Evolutionary conservation across 1,140 invertebrate species (phyloP), one percentile per base, ranked within the genome.

Genomic region (Leptinotarsa undecemlineata): DNA sequence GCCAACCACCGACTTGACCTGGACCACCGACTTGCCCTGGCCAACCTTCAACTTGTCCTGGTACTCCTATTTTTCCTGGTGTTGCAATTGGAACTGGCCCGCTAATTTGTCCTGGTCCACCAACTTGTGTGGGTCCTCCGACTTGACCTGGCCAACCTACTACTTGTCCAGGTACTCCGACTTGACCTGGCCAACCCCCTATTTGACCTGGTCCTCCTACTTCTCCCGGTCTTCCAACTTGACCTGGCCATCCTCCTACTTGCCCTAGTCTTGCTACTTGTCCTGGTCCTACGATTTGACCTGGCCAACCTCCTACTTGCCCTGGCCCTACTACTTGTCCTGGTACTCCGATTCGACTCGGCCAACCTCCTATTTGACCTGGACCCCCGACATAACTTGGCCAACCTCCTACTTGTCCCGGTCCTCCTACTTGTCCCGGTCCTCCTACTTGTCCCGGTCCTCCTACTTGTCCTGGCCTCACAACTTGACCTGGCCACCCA

Each of bases 371-470:
- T 68, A 61, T 26, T 26, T 23, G n/a, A 14, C 79, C 74, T 26
- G 48, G 19, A 20, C 63, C 63, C 20, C 14, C 60, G 8, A 33
- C 26, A 26, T 64, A 21, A 33, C 14, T 20, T 20, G 26, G 63
- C 48, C 23, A 42, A 71, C 51, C 51, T 57, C 78, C 78, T 42
- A 23, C n/a, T 64, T 75, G 76, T 67, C 76, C 79, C 21, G 23
- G 14, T n/a, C 23, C 70, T 20, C 1, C 62, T 13, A 79, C 73
- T 33, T 13, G n/a, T n/a, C n/a, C n/a, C n/a, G n/a, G n/a, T n/a
- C 51, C 51, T 57, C 78, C 78, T 42, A 23, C n/a, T 64, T 75
- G 76, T 67, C 76, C 79, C 21, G 23, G 14, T n/a, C 23, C 70
- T 20, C 1, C 62, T 13, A 79, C 73, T 33, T 14, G 48, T 3